Base-by-base conservation (phyloP, 2,888 invertebrate species). In the Netelia fuscicornis region DNA sequence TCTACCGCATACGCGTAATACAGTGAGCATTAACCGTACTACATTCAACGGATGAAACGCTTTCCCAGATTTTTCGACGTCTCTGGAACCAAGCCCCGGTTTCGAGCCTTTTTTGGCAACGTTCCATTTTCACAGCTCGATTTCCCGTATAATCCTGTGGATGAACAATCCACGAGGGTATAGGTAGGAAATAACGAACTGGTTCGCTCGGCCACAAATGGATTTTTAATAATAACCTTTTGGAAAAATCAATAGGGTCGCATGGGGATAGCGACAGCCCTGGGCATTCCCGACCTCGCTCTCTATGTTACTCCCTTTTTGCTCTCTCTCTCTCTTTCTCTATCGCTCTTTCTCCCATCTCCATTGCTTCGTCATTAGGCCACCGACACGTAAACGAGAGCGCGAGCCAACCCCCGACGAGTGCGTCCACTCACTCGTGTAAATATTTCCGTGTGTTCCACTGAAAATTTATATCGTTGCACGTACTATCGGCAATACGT, bases 281-380 rank as follows among this genome's bases (percentile, higher is more conserved):
- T 17, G 13, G 54, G 25, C 30, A 23, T 56, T 75, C 54, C 44
- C 67, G 60, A 71, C 72, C 74, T 72, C 80, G 64, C 71, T 65
- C 48, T 25, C 68, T 70, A 23, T 80, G 37, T 37, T 37, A 37
- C 8, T 37, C 37, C 37, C 37, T 30, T 30, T 30, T 30, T 30
- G 0, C 30, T 30, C 30, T 30, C 5, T 30, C 30, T 37, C 37
- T 37, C 37, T 37, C 37, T 6, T 2, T 3, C 37, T 5, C 37
- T 37, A 37, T 37, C 37, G 8, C 37, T 37, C 75, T 81, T 48
- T 80, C 58, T 80, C 67, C 75, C 70, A 76, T 83, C 88, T 88
- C 86, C 85, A 89, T 90, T 87, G 87, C 87, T 87, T 88, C 86
- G 87, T 89, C 89, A 90, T 90, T 90, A 90, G 87, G 76, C 84